These are phyloP conservation scores for Callorhinus ursinus DNA, from an alignment of 2,113 vertebrate species.

Conservation along the genomic window DNA sequence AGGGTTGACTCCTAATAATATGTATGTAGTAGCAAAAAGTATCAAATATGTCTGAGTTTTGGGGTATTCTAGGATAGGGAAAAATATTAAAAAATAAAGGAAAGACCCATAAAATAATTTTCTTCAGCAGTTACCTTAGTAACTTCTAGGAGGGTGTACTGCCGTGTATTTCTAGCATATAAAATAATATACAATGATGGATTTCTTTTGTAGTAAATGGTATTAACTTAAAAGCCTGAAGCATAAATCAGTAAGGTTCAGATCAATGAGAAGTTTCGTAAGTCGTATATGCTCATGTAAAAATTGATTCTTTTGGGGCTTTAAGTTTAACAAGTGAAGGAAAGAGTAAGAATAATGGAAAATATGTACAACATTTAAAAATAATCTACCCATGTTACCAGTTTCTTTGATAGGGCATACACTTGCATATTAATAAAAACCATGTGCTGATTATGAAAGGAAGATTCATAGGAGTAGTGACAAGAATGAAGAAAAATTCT, in stretches of 20 bases:
- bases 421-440: background rate
- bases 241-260: background rate
- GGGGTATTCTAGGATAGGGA: background rate
- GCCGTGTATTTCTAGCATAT: background rate
- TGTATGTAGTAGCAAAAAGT: background rate
- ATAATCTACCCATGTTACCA: background rate
- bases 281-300: background rate
- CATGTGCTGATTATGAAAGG: background rate
- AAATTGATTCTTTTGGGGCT: background rate
- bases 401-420: background rate
- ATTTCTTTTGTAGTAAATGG: constrained; percentile 26
- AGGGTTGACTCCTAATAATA: background rate
- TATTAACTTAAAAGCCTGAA: constrained; percentile 47
- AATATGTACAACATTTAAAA: background rate
- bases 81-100: background rate
- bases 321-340: background rate
- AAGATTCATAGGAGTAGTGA: background rate
- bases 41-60: background rate
- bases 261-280: constrained; percentile 48
- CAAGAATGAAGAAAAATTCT: background rate
- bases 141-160: background rate
- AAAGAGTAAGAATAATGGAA: background rate
- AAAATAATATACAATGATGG: background rate
- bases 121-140: background rate
- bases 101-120: background rate